A percentile compares a stretch with the other conserved stretches of the same genome.
Conservation (phyloP, 1,140 invertebrate genomes). For the Chlorops oryzae region DNA sequence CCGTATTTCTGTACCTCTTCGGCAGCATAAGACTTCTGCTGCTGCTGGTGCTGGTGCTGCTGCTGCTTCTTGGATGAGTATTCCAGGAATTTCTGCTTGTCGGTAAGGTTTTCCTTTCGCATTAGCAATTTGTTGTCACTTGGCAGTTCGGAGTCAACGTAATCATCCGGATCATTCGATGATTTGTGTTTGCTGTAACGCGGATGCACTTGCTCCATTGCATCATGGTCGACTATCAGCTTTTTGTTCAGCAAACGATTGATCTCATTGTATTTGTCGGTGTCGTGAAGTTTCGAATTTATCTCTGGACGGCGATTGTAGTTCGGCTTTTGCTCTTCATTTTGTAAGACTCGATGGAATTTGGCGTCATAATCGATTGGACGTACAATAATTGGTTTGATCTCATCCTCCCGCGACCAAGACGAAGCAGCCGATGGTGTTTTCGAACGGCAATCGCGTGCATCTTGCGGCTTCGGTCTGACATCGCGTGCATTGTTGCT, state of each 20-base stretch:
- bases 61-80: slow-evolving; percentile 35
- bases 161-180: slow-evolving; percentile 27
- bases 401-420: slow-evolving; percentile 40
- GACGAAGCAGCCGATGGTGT: slow-evolving; percentile 28
- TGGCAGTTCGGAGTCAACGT: slow-evolving; percentile 31
- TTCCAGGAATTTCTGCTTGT: slow-evolving; percentile 44
- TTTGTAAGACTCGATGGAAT: slow-evolving; percentile 40
- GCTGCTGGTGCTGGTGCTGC: slow-evolving; percentile 18
- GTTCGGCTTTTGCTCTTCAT: slow-evolving; percentile 24
- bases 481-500: slow-evolving; percentile 16
- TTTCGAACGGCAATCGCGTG: slow-evolving; percentile 23
- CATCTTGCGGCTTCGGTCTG: not conserved
- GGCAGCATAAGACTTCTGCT: slow-evolving; percentile 21
- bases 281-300: slow-evolving; percentile 25
- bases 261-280: slow-evolving; percentile 41
- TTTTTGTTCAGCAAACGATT: slow-evolving; percentile 41
- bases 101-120: slow-evolving; percentile 42
- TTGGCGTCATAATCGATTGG: slow-evolving; percentile 44
- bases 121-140: slow-evolving; percentile 14
- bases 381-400: slow-evolving; percentile 40
- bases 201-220: slow-evolving; percentile 12
- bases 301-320: slow-evolving; percentile 9
- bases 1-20: slow-evolving; percentile 36
- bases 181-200: not conserved
- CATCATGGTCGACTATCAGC: slow-evolving; percentile 21